Evolutionary conservation across 2,113 vertebrate species (phyloP).

Genomic region (Cichladusa arquata): DNA sequence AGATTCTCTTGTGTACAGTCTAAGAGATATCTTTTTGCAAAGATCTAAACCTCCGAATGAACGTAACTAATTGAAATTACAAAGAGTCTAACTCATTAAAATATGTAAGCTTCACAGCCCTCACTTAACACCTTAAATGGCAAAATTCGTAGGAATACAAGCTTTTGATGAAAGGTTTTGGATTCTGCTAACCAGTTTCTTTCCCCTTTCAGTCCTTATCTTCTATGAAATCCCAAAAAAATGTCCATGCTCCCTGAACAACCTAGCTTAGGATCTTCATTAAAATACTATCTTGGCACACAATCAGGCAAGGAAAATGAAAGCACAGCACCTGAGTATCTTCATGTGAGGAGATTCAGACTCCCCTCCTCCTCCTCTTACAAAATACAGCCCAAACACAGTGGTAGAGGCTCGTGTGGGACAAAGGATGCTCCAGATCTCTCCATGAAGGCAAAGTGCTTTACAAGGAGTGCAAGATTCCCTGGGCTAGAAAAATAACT

Average conservation of each 20-base stretch:
- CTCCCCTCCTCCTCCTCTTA: background rate
- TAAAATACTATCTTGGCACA: background rate
- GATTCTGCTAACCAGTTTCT: background rate
- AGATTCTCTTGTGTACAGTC: background rate
- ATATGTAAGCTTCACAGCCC: background rate
- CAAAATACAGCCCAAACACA: background rate
- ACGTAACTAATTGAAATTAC: background rate
- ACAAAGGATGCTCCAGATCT: background rate
- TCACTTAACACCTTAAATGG: background rate
- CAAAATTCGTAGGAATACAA: background rate
- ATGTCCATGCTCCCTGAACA: background rate
- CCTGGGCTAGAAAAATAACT: background rate
- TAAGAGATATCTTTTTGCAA: background rate
- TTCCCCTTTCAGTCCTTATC: background rate
- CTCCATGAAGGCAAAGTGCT: background rate
- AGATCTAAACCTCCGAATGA: background rate
- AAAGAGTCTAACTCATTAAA: background rate
- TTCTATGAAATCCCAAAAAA: background rate
- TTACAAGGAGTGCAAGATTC: background rate
- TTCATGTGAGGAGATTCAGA: background rate
- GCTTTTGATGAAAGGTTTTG: background rate
- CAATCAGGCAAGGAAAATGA: background rate
- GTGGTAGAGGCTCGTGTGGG: fast-evolving
- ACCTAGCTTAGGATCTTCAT: background rate
- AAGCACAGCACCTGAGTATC: background rate